Conservation (phyloP, 2,113 vertebrate genomes). For the Acrocephalus kingi region DNA sequence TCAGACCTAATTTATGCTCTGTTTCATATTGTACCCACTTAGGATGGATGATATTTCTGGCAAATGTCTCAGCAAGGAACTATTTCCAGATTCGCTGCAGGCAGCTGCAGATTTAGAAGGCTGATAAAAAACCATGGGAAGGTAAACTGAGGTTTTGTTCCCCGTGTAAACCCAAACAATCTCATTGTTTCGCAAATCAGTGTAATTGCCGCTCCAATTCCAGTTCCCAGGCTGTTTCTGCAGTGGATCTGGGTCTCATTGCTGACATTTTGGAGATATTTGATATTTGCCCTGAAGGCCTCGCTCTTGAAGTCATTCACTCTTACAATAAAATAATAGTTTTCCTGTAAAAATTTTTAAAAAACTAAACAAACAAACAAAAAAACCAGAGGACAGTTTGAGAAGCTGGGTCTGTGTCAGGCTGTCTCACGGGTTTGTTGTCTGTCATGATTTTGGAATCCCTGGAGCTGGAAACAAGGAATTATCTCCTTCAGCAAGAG, state of each 20-base stretch:
- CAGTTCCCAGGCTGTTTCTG: not conserved
- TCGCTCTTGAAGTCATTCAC: not conserved
- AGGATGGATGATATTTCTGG: conserved; percentile 38
- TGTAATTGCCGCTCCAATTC: not conserved
- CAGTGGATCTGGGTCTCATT: not conserved
- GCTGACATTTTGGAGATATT: not conserved
- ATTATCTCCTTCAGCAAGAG: not conserved
- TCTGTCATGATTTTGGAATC: not conserved
- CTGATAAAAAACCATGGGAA: conserved; percentile 14
- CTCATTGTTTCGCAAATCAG: not conserved
- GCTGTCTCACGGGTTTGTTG: not conserved
- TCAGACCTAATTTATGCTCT: conserved; percentile 26
- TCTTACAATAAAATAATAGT: not conserved
- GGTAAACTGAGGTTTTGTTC: conserved; percentile 38
- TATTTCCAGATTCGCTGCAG: conserved; percentile 34
- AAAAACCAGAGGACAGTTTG: not conserved
- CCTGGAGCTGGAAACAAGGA: not conserved
- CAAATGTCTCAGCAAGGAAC: conserved; percentile 11
- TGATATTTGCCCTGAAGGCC: not conserved
- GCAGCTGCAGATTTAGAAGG: conserved; percentile 38
- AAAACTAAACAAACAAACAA: not conserved
- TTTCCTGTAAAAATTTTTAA: not conserved
- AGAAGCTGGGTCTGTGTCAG: not conserved
- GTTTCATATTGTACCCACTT: not conserved
- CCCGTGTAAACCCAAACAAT: not conserved